phyloP scores from a whole-genome alignment of 2,888 invertebrate genomes.

The Drosophila antonietae region DNA sequence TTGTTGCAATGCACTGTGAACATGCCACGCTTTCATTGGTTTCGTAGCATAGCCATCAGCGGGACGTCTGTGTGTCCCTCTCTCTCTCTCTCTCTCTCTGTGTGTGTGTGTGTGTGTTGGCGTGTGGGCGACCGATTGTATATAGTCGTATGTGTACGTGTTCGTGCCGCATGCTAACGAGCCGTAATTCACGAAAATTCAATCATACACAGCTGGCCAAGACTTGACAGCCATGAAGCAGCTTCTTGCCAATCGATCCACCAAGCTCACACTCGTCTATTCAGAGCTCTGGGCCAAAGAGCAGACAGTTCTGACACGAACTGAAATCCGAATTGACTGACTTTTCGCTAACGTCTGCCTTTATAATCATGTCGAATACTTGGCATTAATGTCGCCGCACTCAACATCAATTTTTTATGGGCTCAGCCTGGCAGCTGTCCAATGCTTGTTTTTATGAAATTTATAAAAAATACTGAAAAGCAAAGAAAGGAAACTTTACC shows the following conservation, averaged over 20 bases:
- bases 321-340: conserved; percentile 40
- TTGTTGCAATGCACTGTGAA: conserved; percentile 63
- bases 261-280: neutral
- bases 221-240: conserved; percentile 40
- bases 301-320: conserved; percentile 37
- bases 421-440: conserved; percentile 62
- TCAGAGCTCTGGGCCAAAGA: conserved; percentile 17
- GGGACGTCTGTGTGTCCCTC: conserved; percentile 28
- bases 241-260: conserved; percentile 26
- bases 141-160: conserved; percentile 30
- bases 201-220: conserved; percentile 66
- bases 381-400: conserved; percentile 63
- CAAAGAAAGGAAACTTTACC: conserved; percentile 48
- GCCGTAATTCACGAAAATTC: conserved; percentile 78
- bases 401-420: conserved; percentile 57
- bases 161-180: conserved; percentile 77
- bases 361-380: conserved; percentile 66
- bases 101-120: conserved; percentile 14
- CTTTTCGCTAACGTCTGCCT: conserved; percentile 44
- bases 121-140: conserved; percentile 4
- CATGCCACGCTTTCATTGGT: conserved; percentile 61
- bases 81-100: too few species aligned
- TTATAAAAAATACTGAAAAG: conserved; percentile 7
- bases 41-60: conserved; percentile 59
- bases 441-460: conserved; percentile 36